Percentiles rank a stretch among this genome's conserved stretches.
Evolutionary conservation across 2,797 vertebrate genomes (phyloP).

Genomic region (Spinibarbus caldwelli): DNA sequence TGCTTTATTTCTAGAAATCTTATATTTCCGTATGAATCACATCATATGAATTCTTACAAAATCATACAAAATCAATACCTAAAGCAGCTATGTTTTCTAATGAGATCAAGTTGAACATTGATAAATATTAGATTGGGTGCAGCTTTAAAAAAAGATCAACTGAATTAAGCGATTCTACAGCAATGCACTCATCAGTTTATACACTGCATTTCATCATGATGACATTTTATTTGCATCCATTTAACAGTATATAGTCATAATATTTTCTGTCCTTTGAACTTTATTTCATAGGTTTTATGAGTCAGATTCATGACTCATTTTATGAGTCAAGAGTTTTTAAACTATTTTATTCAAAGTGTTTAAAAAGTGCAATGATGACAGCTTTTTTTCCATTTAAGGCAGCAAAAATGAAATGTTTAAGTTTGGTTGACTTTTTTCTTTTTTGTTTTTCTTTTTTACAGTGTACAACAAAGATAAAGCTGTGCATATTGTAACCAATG

Average conservation of each 20-base stretch:
- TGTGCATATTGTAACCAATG: not conserved
- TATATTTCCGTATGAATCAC: not conserved
- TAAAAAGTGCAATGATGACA: not conserved
- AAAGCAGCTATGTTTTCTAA: not conserved
- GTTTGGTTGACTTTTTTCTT: not conserved
- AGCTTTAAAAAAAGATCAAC: not conserved
- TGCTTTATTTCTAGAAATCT: not conserved
- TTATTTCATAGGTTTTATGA: not conserved
- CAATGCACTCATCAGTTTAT: not conserved
- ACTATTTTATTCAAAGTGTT: not conserved
- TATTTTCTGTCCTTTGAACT: not conserved
- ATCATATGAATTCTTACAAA: not conserved
- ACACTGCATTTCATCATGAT: not conserved
- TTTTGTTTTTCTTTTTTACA: too few species aligned
- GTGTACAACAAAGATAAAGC: not conserved
- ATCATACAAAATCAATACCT: too few species aligned
- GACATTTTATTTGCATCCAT: not conserved
- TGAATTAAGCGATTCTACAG: not conserved
- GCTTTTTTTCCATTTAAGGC: not conserved
- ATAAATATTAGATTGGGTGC: not conserved
- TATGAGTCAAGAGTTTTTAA: not conserved
- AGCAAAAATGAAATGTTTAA: not conserved
- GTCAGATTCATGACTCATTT: not conserved
- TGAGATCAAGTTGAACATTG: not conserved
- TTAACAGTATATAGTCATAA: not conserved